phyloP scores from a whole-genome alignment of 2,888 invertebrate genomes.

The Pseudococcus viburni region DNA sequence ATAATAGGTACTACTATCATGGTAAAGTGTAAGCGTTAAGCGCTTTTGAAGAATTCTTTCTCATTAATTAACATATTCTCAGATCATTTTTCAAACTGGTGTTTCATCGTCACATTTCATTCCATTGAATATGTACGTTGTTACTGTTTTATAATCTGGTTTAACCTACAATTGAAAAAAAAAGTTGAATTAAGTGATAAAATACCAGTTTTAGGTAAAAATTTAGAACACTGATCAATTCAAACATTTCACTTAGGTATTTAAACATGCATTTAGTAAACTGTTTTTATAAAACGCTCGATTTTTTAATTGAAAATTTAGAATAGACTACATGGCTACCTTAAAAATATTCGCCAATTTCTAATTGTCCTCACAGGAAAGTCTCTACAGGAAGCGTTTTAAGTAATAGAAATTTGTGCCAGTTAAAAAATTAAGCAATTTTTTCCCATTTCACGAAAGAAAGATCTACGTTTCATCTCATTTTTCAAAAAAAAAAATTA shows the following conservation, averaged over 20 bases:
- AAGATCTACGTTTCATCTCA: neutral
- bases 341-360: neutral
- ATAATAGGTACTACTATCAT: neutral
- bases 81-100: conserved; percentile 2
- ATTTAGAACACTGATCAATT: neutral
- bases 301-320: neutral
- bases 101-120: conserved; percentile 54
- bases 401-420: neutral
- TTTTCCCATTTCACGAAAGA: neutral
- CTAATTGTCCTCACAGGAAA: neutral
- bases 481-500: neutral
- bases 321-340: neutral
- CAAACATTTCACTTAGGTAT: neutral
- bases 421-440: neutral
- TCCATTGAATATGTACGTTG: conserved; percentile 53
- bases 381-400: neutral
- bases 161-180: conserved; percentile 47
- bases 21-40: conserved; percentile 11
- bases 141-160: conserved; percentile 58
- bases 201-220: neutral
- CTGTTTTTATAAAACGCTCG: neutral
- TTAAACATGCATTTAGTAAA: neutral
- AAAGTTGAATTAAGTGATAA: neutral
- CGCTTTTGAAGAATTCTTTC: neutral
- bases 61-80: neutral